Conservation (phyloP, 2,888 invertebrate species). For the Coenonympha arcania region DNA sequence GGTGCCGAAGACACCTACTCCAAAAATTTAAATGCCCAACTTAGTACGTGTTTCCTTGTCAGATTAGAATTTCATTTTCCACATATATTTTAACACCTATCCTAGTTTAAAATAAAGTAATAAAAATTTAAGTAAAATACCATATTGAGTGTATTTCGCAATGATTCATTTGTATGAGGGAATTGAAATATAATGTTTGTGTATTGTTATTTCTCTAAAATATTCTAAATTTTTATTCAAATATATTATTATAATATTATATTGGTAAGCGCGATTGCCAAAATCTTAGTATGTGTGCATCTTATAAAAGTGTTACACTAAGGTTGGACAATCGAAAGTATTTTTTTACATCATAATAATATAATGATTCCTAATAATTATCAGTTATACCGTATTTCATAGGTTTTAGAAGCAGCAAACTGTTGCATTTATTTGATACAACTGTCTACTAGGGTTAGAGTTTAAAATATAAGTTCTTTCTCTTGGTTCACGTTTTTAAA, state of each 20-base stretch:
- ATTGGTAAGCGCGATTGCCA: too few relatives aligned
- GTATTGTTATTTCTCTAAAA: not conserved
- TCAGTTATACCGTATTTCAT: not conserved
- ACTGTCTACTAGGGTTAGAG: not conserved
- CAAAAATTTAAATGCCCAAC: too few relatives aligned
- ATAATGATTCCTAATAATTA: constrained; percentile 7
- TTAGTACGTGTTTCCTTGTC: too few relatives aligned
- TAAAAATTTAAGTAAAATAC: too few relatives aligned
- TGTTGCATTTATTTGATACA: constrained; percentile 8
- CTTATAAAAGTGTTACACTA: not conserved
- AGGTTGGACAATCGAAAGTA: not conserved
- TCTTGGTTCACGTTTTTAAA: too few relatives aligned
- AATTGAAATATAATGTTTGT: not conserved
- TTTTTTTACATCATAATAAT: not conserved
- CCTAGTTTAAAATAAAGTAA: too few relatives aligned
- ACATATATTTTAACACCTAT: too few relatives aligned
- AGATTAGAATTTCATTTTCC: too few relatives aligned
- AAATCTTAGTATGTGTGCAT: not conserved
- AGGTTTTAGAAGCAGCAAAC: not conserved
- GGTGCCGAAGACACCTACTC: too few relatives aligned
- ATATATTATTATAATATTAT: too few relatives aligned
- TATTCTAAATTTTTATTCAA: not conserved
- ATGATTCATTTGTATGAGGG: not conserved
- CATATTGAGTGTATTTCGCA: too few relatives aligned
- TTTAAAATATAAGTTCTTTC: too few relatives aligned